Percentiles rank a stretch among this genome's conserved stretches.
phyloP scores from a whole-genome alignment of 1,140 invertebrate genomes.

The Schlechtendalia chinensis region DNA sequence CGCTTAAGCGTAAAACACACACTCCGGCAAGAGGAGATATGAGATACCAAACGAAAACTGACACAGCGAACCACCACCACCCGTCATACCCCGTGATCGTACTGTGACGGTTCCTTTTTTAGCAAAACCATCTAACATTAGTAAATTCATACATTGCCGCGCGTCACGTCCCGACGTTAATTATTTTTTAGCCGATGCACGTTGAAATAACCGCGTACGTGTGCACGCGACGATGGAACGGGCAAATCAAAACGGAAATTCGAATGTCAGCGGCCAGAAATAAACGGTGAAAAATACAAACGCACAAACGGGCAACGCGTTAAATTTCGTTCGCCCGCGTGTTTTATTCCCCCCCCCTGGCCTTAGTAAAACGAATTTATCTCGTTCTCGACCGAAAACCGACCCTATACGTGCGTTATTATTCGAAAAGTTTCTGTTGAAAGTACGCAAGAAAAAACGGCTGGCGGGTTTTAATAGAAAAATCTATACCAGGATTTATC shows the following conservation, averaged over 20 bases:
- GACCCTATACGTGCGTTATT: not conserved
- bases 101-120: too few relatives aligned
- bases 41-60: too few relatives aligned
- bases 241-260: slow-evolving; percentile 35
- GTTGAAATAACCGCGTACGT: too few relatives aligned
- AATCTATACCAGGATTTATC: slow-evolving; percentile 7
- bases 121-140: too few relatives aligned
- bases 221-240: not conserved
- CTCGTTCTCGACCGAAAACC: not conserved
- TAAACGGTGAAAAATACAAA: not conserved
- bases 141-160: too few relatives aligned
- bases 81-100: too few relatives aligned
- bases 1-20: too few relatives aligned
- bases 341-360: not conserved
- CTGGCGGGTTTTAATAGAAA: not conserved
- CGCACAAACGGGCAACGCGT: not conserved
- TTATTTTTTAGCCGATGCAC: too few relatives aligned
- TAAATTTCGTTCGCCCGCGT: not conserved
- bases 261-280: not conserved
- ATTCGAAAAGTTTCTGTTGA: too few relatives aligned
- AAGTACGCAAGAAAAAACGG: not conserved
- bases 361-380: not conserved
- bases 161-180: too few relatives aligned
- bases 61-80: too few relatives aligned
- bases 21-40: too few relatives aligned